A percentile compares a stretch with the other conserved stretches of the same genome.
Evolutionary conservation across 2,797 vertebrate species (phyloP).

Genomic region (Phrynocephalus guinanensis): DNA sequence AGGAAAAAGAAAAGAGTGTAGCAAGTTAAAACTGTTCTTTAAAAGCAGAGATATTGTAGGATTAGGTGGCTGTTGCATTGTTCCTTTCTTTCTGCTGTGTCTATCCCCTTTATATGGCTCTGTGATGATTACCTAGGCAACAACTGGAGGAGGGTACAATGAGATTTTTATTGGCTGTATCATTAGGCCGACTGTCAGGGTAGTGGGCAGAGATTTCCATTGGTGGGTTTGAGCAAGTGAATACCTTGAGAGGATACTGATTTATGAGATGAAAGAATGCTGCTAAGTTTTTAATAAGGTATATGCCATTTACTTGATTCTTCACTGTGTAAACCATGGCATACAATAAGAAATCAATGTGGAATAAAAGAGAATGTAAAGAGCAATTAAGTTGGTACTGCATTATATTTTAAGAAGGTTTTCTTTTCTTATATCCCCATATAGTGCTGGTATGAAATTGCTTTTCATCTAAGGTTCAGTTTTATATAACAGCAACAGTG

Average conservation of each 20-base stretch:
- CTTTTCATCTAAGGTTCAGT: background rate
- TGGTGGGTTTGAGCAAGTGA: constrained; percentile 46
- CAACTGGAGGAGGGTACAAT: constrained; percentile 72
- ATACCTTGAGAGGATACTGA: constrained; percentile 23
- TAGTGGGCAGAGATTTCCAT: constrained; percentile 66
- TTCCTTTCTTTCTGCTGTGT: constrained; percentile 51
- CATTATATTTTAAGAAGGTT: constrained; percentile 3
- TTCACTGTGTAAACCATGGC: background rate
- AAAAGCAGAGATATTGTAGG: constrained; percentile 41
- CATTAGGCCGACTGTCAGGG: constrained; percentile 62
- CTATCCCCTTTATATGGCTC: constrained; percentile 67
- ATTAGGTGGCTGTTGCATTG: constrained; percentile 51
- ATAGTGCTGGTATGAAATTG: background rate
- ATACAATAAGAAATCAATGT: constrained; percentile 20
- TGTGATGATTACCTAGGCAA: constrained; percentile 80
- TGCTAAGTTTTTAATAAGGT: background rate
- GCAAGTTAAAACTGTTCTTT: background rate
- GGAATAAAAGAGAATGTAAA: constrained; percentile 14
- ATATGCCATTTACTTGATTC: background rate
- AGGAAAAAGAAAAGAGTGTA: background rate
- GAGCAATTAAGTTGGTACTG: constrained; percentile 12
- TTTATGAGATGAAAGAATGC: constrained; percentile 32
- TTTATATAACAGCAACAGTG: background rate
- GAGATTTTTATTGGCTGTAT: constrained; percentile 71
- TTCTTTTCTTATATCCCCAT: background rate